Evolutionary conservation across 1,140 invertebrate genomes (phyloP), one percentile per base, ranked within the genome.

Genomic region (Microplitis demolitor): DNA sequence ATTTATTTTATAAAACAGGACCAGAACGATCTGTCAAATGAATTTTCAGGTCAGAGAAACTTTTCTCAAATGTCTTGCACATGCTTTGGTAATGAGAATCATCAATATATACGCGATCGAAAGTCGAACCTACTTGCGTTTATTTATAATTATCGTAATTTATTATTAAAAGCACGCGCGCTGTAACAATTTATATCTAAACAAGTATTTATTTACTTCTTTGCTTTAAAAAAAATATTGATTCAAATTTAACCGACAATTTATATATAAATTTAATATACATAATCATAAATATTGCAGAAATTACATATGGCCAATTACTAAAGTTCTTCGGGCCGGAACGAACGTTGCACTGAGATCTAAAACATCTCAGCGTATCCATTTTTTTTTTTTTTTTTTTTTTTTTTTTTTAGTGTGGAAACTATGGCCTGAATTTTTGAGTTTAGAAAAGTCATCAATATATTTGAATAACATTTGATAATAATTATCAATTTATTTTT

Each of bases 31-130:
- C 71, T 69, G 60, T 66, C 72, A 60, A 61, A 53, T 24, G 4
- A 13, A 77, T 82, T 85, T 86, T 79, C 76, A 82, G 83, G 84
- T 82, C 85, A 78, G 83, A 80, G 85, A 86, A 85, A 86, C 84
- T 77, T 74, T 68, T 37, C 56, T 54, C 56, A 51, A 24, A 31
- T n/a, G 56, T 69, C 16, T 35, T n/a, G n/a, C 31, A n/a, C 33
- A 56, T 54, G 53, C 31, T 53, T 37, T 11, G 14, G 35, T 24
- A 4, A 45, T 4, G 4, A 69, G 13, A 56, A 39, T 39, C 58
- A 63, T 37, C 31, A 51, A 56, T 39, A 11, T 60, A 58, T 66
- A 51, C 16, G 14, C 14, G 69, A 51, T 60, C 37, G 62, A 50
- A 67, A 64, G 62, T 64, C 39, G 33, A 50, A 13, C 66, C 66